Conservation (phyloP, 2,888 invertebrate genomes). For the Carpatolechia fugitivella region DNA sequence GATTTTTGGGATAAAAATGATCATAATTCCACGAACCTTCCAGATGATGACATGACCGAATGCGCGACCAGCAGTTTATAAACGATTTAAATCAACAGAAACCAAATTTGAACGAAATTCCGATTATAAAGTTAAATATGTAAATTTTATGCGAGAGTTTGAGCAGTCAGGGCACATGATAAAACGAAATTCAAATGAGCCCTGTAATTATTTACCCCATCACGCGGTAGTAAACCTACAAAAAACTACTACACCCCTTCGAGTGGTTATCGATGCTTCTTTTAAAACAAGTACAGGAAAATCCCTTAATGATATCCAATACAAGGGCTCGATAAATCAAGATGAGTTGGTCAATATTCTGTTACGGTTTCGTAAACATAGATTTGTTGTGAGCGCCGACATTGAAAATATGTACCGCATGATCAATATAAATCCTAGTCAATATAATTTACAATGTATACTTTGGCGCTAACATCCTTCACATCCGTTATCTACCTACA, state of each 20-base stretch:
- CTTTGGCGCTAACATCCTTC: slow-evolving; percentile 16
- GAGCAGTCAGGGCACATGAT: slow-evolving; percentile 5
- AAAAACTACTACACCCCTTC: slow-evolving; percentile 12
- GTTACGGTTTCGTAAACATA: slow-evolving; percentile 13
- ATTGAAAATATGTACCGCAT: slow-evolving; percentile 17
- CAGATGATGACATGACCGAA: slow-evolving; percentile 3
- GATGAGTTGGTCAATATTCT: slow-evolving; percentile 16
- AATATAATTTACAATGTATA: slow-evolving; percentile 12
- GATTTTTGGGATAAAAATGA: background rate
- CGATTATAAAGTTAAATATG: slow-evolving; percentile 4
- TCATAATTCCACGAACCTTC: background rate
- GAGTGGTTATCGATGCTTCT: slow-evolving; percentile 14
- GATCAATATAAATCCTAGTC: slow-evolving; percentile 13
- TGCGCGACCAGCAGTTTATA: background rate
- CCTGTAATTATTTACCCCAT: slow-evolving; percentile 8
- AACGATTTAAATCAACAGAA: background rate
- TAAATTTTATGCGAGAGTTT: slow-evolving; percentile 12
- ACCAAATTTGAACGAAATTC: background rate
- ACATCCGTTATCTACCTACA: slow-evolving; percentile 12
- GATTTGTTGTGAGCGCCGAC: slow-evolving; percentile 13
- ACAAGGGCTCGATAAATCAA: slow-evolving; percentile 15
- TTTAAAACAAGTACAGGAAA: slow-evolving; percentile 8
- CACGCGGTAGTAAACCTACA: slow-evolving; percentile 10
- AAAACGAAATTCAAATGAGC: background rate
- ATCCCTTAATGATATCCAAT: slow-evolving; percentile 17